Evolutionary conservation across 2,113 vertebrate genomes (phyloP), one percentile per base, ranked within the genome.

Genomic region (Hydropotes inermis): DNA sequence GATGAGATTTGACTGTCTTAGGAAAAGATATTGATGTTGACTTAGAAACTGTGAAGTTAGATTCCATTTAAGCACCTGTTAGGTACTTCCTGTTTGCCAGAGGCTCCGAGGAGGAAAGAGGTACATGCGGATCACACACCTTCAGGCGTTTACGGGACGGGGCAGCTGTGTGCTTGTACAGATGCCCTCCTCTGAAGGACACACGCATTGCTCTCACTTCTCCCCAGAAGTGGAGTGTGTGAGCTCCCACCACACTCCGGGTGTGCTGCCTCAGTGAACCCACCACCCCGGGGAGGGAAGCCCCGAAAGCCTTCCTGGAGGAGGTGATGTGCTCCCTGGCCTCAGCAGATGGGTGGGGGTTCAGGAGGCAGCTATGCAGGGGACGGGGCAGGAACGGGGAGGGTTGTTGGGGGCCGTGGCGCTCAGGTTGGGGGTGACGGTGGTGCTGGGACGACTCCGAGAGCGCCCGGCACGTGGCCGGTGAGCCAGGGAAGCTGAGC

Each of bases 391-490:
- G 54, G 36, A 47, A 33, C 3, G 23, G 61, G 50, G 43, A 14
- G 19, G 15, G 50, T 6, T 14, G 58, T 36, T 25, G n/a, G 19
- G 54, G 11, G 6, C 5, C 3, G 13, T 5, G n/a, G 17, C 23
- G 3, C 30, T 45, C 6, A 6, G 36, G 23, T 60, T 15, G 0
- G n/a, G 60, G 84, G 13, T n/a, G 74, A 61, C n/a, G 3, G 9
- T 36, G 70, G 21, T 1, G 21, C 33, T 10, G 13, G 36, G 23
- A 11, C 1, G 12, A 27, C 33, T 23, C 54, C 23, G 6, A 52
- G 70, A 57, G 27, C 0, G 0, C 78, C 78, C 6, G 10, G 39
- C 21, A 0, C 0, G 1, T 33, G 36, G 30, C 7, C 1, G 25
- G 7, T 28, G 5, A 58, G 64, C 27, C 30, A 19, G 3, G 4